Percentiles rank a stretch among this genome's conserved stretches.
phyloP scores from a whole-genome alignment of 2,113 vertebrate genomes.

The Calypte anna region DNA sequence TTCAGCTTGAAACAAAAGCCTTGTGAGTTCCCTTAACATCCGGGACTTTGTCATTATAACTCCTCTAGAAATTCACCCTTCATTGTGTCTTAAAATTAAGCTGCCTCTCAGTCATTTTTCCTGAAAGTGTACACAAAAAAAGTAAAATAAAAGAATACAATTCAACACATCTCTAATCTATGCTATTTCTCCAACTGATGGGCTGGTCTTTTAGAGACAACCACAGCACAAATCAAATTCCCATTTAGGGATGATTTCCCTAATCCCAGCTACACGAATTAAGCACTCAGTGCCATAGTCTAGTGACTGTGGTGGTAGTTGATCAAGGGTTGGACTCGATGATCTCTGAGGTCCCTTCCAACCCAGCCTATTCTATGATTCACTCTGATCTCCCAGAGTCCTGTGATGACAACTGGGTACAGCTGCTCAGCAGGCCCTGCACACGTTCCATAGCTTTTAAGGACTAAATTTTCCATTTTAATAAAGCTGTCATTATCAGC shows the following conservation, averaged over 20 bases:
- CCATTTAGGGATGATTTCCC: neutral
- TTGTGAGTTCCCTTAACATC: neutral
- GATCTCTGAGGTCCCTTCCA: too few relatives aligned
- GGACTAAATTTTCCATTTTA: neutral
- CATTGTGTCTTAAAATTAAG: neutral
- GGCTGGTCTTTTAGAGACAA: neutral
- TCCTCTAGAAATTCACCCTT: neutral
- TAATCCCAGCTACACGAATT: neutral
- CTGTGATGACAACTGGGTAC: neutral
- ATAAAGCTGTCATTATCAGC: neutral
- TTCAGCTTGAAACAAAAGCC: neutral
- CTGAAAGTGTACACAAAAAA: neutral
- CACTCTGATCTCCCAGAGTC: accelerated
- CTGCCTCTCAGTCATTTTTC: neutral
- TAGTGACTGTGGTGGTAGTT: too few relatives aligned
- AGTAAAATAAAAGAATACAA: neutral
- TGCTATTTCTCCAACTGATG: neutral
- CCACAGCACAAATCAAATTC: neutral
- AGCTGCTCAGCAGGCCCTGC: neutral
- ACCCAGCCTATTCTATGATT: too few relatives aligned
- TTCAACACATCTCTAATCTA: neutral
- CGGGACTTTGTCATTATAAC: neutral
- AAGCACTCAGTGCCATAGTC: too few relatives aligned
- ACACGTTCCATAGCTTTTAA: neutral
- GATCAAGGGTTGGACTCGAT: too few relatives aligned